These are phyloP conservation scores for Aurelia aurita complex sp. Pacific DNA, from an alignment of 30 jellyfish, hydroid and myxozoan species.

Conservation along the genomic window DNA sequence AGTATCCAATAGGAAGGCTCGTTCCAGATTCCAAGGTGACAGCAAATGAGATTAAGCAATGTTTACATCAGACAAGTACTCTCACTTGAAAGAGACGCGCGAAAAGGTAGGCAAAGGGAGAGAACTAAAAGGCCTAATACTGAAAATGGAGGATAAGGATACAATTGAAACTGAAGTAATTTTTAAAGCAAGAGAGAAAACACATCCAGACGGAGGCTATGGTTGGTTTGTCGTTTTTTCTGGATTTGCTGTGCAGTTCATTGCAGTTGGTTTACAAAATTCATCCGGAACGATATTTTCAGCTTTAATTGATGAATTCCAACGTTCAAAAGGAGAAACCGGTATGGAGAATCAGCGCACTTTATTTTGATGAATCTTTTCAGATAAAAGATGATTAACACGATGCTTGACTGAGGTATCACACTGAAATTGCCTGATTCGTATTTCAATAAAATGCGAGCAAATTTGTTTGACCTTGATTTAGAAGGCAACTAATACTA, in stretches of 20 bases:
- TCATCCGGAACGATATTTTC: slow-evolving; percentile 94
- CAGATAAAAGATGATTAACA: no score
- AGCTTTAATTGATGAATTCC: slow-evolving; percentile 73
- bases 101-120: neutral
- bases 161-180: slow-evolving; percentile 26
- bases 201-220: slow-evolving; percentile 99
- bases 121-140: neutral
- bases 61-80: slow-evolving; percentile 40
- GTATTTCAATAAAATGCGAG: no score
- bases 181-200: slow-evolving; percentile 29
- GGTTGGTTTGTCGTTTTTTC: slow-evolving; percentile 94
- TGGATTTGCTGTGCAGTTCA: slow-evolving; percentile 86
- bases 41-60: neutral
- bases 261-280: slow-evolving; percentile 90
- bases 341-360: slow-evolving; percentile 31
- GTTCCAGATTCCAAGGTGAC: neutral
- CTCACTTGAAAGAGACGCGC: slow-evolving; percentile 22
- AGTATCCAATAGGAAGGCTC: slow-evolving; percentile 22
- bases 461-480: no score
- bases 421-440: no score
- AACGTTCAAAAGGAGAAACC: slow-evolving; percentile 89
- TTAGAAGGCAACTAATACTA: no score
- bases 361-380: no score
- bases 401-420: no score
- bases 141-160: slow-evolving; percentile 14